A percentile compares a stretch with the other conserved stretches of the same genome.
Conservation (phyloP, 1,140 invertebrate species). For the Formica exsecta region DNA sequence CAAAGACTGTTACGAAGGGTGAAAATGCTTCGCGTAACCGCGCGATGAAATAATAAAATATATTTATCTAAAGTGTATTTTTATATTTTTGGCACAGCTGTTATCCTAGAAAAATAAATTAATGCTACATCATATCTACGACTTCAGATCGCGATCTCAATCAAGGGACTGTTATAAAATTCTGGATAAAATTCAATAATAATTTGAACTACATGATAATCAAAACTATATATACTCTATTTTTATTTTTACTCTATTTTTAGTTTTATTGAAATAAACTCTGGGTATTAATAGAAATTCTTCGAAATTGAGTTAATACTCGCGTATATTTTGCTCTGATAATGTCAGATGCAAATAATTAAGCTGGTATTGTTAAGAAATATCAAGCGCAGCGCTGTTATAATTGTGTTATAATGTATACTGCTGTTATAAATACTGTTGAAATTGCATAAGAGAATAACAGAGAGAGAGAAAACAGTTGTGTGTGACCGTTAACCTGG, state of each 20-base stretch:
- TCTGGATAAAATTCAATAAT: not conserved
- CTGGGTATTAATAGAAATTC: not conserved
- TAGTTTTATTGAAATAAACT: not conserved
- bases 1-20: constrained; percentile 37
- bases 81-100: not conserved
- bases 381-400: not conserved
- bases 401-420: too few relatives aligned
- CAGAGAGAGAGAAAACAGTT: not conserved
- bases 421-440: too few relatives aligned
- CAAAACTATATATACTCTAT: not conserved
- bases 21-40: constrained; percentile 22
- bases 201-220: not conserved
- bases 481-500: not conserved
- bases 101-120: not conserved
- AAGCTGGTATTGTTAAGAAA: not conserved
- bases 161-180: not conserved
- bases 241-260: not conserved
- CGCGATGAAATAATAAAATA: not conserved
- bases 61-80: not conserved
- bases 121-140: not conserved
- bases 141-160: not conserved
- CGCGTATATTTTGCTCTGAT: not conserved
- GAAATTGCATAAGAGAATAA: constrained; percentile 4
- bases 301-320: not conserved
- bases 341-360: constrained; percentile 19